A percentile compares a stretch with the other conserved stretches of the same genome.
Conservation (phyloP, 2,113 vertebrate species). For the Onychorhynchus coronatus region DNA sequence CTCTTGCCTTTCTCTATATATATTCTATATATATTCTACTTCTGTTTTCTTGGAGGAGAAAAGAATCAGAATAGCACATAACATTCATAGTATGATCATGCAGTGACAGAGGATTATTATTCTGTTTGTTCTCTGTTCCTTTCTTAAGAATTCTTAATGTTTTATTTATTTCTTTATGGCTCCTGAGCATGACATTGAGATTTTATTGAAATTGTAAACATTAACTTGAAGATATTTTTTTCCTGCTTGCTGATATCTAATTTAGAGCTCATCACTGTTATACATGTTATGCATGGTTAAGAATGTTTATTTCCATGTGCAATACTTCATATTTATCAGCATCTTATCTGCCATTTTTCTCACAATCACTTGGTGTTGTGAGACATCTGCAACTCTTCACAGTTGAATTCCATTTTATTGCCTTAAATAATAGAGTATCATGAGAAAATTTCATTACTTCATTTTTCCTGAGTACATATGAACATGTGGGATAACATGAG, state of each 20-base stretch:
- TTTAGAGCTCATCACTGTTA: constrained; percentile 4
- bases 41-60: neutral
- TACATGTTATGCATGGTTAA: neutral
- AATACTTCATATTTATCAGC: constrained; percentile 17
- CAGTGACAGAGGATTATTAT: neutral
- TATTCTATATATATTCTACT: neutral
- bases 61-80: neutral
- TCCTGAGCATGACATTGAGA: neutral
- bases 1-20: neutral
- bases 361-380: neutral
- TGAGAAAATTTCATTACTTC: constrained; percentile 26
- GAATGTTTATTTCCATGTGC: neutral
- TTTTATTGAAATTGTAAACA: neutral
- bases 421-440: constrained; percentile 22
- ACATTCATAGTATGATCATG: neutral
- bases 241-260: neutral
- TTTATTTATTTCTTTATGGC: neutral
- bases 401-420: constrained; percentile 46
- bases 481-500: neutral
- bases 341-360: constrained; percentile 1
- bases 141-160: neutral
- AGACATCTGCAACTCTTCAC: constrained; percentile 54
- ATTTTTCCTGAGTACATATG: constrained; percentile 28
- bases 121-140: neutral
- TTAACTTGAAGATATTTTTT: neutral